Conservation (phyloP, 2,888 invertebrate genomes). For the Eumacrocentrus americanus region DNA sequence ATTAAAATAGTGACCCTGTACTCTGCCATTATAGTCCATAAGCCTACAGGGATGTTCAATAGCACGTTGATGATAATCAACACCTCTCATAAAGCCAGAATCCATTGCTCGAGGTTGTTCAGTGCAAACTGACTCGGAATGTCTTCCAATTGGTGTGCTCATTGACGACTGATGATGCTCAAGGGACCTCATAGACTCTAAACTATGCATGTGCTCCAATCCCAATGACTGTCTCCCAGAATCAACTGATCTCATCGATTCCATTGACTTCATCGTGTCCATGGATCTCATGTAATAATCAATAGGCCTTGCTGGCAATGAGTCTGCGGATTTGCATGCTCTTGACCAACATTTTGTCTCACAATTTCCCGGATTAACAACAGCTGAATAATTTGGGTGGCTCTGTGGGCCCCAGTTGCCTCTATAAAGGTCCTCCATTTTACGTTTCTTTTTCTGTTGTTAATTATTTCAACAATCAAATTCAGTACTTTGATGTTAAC, state of each 20-base stretch:
- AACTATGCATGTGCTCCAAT: conserved; percentile 34
- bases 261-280: conserved; percentile 58
- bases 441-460: no score
- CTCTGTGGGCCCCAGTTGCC: conserved; percentile 59
- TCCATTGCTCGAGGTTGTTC: conserved; percentile 40
- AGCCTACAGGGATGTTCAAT: conserved; percentile 56
- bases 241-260: conserved; percentile 58
- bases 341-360: conserved; percentile 55
- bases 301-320: conserved; percentile 57
- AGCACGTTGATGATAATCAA: conserved; percentile 51
- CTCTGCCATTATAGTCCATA: conserved; percentile 51
- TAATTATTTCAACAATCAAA: no score
- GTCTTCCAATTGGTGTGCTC: conserved; percentile 50
- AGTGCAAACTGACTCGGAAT: conserved; percentile 44
- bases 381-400: conserved; percentile 41
- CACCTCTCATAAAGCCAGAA: conserved; percentile 31
- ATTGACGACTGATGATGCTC: conserved; percentile 36
- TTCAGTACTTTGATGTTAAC: no score
- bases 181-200: conserved; percentile 33
- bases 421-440: conserved; percentile 63
- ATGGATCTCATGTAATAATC: conserved; percentile 55
- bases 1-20: conserved; percentile 53
- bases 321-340: conserved; percentile 56
- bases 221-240: conserved; percentile 51
- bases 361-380: conserved; percentile 14